Base-by-base conservation (phyloP, 2,113 vertebrate genomes). In the Malurus cyaneus region DNA sequence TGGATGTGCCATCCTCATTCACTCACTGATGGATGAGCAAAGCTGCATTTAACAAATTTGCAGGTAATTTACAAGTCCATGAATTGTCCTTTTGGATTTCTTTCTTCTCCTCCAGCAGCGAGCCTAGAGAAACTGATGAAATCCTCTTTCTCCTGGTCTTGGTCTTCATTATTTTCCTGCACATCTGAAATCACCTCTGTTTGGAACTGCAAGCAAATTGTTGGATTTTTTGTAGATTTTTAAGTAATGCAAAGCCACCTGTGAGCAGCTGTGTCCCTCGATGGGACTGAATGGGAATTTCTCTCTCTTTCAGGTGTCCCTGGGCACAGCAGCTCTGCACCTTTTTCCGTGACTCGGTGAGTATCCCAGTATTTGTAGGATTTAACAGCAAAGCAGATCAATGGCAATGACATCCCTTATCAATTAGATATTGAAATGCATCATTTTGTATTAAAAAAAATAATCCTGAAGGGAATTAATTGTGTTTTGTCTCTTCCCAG, bases 271-370 rank as follows among this genome's bases (percentile, higher is more conserved):
- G 23, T 73, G 29, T 50, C 20, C 44, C 25, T 46, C 0, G 10
- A 6, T 65, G 47, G 50, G 66, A 65, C 8, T 8, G 9, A 46
- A 11, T 67, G 29, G 72, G 50, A 62, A n/a, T 65, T 62, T 69
- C 3, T 41, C 2, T 79, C 19, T 95, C 6, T 95, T 96, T 53
- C 71, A 95, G 96, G 29, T 97, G 95, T 93, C 92, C 84, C 0
- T 97, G 96, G 97, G 82, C 76, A 44, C 90, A 84, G 52, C 50
- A 90, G 8, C 93, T 97, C 34, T 80, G 93, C 78, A 49, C n/a
- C 52, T 90, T 86, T 36, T 79, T 91, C 46, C 80, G 70, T 32
- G 91, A 64, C 5, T 36, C n/a, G 7, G 96, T 95, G 92, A 96
- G 96, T 95, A 77, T 66, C 62, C 46, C 9, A 26, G 0, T 10